phyloP scores from a whole-genome alignment of 2,113 vertebrate species.

The Brachyhypopomus gauderio region DNA sequence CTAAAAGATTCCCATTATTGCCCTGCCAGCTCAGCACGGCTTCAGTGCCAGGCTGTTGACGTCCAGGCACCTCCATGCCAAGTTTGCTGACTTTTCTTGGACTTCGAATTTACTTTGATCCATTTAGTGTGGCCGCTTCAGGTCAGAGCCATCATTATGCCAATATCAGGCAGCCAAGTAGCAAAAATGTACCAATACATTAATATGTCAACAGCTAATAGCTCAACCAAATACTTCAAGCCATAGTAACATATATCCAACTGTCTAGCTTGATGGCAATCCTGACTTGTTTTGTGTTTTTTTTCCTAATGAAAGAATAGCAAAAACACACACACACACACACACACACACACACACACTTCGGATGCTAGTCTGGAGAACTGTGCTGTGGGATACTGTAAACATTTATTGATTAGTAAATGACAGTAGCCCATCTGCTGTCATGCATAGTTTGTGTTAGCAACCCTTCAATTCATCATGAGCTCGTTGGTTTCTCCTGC shows the following conservation, averaged over 20 bases:
- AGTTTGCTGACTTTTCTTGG: not conserved
- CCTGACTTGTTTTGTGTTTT: too few relatives aligned
- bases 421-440: too few relatives aligned
- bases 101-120: conserved; percentile 33
- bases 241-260: not conserved
- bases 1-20: conserved; percentile 70
- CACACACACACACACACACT: too few relatives aligned
- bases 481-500: too few relatives aligned
- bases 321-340: too few relatives aligned
- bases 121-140: conserved; percentile 11
- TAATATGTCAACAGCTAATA: not conserved
- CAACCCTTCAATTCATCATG: too few relatives aligned
- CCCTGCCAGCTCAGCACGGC: conserved; percentile 63
- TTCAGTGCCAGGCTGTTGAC: conserved; percentile 17
- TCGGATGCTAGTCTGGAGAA: too few relatives aligned
- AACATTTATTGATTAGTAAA: too few relatives aligned
- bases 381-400: too few relatives aligned
- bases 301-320: too few relatives aligned
- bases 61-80: conserved; percentile 17
- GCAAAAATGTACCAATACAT: not conserved
- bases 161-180: not conserved
- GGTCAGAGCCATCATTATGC: not conserved
- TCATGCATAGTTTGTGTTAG: too few relatives aligned
- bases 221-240: not conserved
- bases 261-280: not conserved